phyloP scores from a whole-genome alignment of 2,113 vertebrate genomes.

The Mobula hypostoma region DNA sequence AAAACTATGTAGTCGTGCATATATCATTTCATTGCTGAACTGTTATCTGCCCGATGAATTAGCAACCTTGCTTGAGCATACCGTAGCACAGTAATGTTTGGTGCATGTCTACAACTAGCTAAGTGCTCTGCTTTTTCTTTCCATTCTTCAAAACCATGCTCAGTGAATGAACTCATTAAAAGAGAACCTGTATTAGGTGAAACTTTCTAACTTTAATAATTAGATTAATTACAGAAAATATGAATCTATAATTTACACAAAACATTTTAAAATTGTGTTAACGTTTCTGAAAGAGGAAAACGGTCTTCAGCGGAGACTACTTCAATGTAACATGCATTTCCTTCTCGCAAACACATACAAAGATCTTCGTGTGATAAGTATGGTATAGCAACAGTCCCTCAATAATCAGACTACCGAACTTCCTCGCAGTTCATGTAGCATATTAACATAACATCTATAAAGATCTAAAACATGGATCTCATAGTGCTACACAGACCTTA shows the following conservation, averaged over 20 bases:
- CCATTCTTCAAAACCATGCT: neutral
- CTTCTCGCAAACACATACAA: constrained; percentile 1
- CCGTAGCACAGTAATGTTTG: neutral
- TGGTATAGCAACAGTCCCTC: constrained; percentile 31
- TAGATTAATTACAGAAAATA: neutral
- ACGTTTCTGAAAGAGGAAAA: neutral
- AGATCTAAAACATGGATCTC: neutral
- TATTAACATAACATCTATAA: constrained; percentile 24
- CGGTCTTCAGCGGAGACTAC: neutral
- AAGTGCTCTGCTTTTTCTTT: neutral
- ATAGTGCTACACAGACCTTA: neutral
- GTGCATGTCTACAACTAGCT: neutral
- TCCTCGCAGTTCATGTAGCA: constrained; percentile 9
- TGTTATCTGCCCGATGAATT: constrained; percentile 8
- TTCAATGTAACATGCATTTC: neutral
- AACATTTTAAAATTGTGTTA: neutral
- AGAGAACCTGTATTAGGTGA: neutral
- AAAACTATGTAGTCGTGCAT: neutral
- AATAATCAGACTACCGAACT: constrained; percentile 21
- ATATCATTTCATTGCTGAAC: neutral
- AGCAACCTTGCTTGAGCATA: constrained; percentile 3
- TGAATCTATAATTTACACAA: neutral
- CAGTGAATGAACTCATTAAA: neutral
- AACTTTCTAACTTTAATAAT: constrained; percentile 7
- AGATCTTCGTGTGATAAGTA: constrained; percentile 29